These are phyloP conservation scores for Erinaceus europaeus DNA, from an alignment of 2,113 vertebrate genomes.

Conservation along the genomic window DNA sequence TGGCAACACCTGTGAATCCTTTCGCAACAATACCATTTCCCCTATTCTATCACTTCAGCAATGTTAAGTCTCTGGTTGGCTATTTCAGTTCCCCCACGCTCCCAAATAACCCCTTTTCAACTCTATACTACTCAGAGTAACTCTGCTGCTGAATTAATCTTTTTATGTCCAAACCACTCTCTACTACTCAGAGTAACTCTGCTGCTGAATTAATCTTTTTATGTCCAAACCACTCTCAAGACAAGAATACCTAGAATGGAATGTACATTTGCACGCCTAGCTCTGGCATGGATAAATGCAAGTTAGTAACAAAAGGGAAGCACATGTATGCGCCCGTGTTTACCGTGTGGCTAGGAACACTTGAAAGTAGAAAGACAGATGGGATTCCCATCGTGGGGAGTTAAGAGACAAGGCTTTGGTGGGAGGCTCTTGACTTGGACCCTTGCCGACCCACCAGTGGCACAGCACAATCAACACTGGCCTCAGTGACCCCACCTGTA, in stretches of 20 bases:
- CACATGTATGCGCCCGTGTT: not conserved
- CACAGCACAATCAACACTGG: not conserved
- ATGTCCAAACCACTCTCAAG: not conserved
- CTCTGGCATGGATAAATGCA: not conserved
- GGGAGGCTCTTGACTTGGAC: not conserved
- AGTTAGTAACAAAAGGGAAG: not conserved
- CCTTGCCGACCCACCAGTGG: not conserved
- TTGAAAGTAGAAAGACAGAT: not conserved
- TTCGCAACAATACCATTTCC: not conserved
- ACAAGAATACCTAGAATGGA: not conserved
- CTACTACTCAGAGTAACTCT: not conserved
- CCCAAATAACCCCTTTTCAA: not conserved
- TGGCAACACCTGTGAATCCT: not conserved
- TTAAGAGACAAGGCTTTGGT: not conserved
- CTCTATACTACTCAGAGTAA: not conserved
- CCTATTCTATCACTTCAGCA: not conserved
- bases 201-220: not conserved
- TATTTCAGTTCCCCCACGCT: not conserved
- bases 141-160: not conserved
- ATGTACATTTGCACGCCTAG: not conserved
- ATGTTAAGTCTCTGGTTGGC: not conserved
- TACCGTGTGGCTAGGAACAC: not conserved
- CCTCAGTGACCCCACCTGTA: not conserved
- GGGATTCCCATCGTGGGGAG: not conserved
- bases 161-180: not conserved